Evolutionary conservation across 1,140 invertebrate genomes (phyloP).

Genomic region (Drosophila arizonae): DNA sequence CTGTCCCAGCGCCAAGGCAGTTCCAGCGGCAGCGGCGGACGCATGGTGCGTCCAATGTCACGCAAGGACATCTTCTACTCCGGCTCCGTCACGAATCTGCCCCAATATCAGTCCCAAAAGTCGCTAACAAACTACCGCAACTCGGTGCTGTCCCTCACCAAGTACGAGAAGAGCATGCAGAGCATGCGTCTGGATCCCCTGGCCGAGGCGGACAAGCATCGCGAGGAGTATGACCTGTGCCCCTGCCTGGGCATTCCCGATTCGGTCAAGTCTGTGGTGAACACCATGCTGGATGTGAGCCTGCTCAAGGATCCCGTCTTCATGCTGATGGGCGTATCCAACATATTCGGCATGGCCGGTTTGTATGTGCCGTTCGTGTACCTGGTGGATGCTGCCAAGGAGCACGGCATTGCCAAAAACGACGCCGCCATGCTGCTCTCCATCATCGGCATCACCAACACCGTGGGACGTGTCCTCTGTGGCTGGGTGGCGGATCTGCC

Average conservation of each 20-base stretch:
- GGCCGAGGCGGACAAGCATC: constrained; percentile 86
- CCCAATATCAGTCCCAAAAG: constrained; percentile 96
- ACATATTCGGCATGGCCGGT: constrained; percentile 95
- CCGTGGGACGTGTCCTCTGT: constrained; percentile 92
- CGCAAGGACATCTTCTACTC: constrained; percentile 99
- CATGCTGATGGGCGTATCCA: constrained; percentile 95
- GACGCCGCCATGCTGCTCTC: constrained; percentile 95
- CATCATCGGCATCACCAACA: constrained; percentile 98
- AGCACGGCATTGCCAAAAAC: constrained; percentile 88
- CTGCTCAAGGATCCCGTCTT: constrained; percentile 95
- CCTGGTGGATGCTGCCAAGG: constrained; percentile 91
- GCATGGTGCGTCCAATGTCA: constrained; percentile 94
- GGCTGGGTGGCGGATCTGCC: constrained; percentile 94
- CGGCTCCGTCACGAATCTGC: constrained; percentile 95
- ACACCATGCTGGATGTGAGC: constrained; percentile 97
- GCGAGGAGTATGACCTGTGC: constrained; percentile 88
- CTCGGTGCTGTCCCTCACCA: constrained; percentile 91
- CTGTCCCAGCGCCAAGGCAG: constrained; percentile 69
- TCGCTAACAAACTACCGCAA: constrained; percentile 94
- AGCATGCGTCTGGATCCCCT: constrained; percentile 75
- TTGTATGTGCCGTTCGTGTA: constrained; percentile 98
- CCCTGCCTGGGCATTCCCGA: constrained; percentile 91
- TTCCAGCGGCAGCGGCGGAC: constrained; percentile 59
- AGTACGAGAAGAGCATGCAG: constrained; percentile 86
- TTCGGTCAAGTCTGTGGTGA: constrained; percentile 91